These are phyloP conservation scores for Progne subis DNA, from an alignment of 2,113 vertebrate genomes.

Conservation along the genomic window DNA sequence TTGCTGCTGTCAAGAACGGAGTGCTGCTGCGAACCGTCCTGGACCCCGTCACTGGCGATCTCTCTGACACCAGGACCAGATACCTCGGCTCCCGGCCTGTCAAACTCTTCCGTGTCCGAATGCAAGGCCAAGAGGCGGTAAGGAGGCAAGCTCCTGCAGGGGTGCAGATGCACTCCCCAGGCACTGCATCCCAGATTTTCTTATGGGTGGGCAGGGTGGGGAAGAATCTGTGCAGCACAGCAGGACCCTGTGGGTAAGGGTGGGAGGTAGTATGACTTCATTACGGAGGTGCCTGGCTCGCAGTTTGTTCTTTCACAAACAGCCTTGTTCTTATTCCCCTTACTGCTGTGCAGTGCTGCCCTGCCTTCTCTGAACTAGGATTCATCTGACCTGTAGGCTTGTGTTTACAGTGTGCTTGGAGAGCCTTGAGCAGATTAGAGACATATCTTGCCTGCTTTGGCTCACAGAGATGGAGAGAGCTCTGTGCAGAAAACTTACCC, in stretches of 20 bases:
- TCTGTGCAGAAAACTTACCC: not conserved
- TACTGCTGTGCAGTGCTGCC: not conserved
- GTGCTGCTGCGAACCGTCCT: conserved; percentile 93
- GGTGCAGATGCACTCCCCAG: not conserved
- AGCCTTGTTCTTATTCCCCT: not conserved
- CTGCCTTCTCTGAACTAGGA: not conserved
- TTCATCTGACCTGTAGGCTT: not conserved
- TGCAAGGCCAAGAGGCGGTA: conserved; percentile 99
- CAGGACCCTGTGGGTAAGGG: not conserved
- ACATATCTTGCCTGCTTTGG: not conserved
- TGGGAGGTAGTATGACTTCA: not conserved
- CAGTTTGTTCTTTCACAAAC: not conserved
- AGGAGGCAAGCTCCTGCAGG: conserved; percentile 9
- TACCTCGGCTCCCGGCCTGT: conserved; percentile 95
- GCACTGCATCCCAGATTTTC: accelerated
- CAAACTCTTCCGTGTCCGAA: conserved; percentile 95
- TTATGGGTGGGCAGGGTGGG: not conserved
- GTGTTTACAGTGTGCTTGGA: not conserved
- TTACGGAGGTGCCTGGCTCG: not conserved
- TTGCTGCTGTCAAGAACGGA: conserved; percentile 82
- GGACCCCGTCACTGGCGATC: conserved; percentile 94
- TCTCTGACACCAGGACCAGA: conserved; percentile 94
- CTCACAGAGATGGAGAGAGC: not conserved
- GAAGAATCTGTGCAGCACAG: not conserved
- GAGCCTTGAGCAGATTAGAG: not conserved